Evolutionary conservation across 2,888 invertebrate genomes (phyloP), one percentile per base, ranked within the genome.

Genomic region (Andrena dorsata): DNA sequence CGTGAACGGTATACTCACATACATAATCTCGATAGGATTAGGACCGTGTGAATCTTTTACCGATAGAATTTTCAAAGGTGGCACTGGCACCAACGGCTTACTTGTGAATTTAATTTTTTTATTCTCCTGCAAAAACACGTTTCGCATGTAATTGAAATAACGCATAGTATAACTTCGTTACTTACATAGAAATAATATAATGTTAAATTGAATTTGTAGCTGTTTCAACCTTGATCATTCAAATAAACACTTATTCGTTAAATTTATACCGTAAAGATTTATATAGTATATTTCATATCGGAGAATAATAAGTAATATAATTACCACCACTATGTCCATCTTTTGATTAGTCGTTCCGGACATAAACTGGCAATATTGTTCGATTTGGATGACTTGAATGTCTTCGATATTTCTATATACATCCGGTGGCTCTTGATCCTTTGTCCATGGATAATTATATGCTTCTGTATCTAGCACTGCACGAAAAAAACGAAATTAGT

Each of bases 321-420:
- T 28, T 1, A 41, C 58, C 80, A 85, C 87, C 69, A 41, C 13
- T 65, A 5, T 0, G 2, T 7, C 32, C 2, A 10, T n/a, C 16
- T 75, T 23, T 16, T 20, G 0, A 41, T 76, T 2, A 26, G 2
- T 1, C 1, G 7, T 10, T 56, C 23, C 7, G 20, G 16, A 2
- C 70, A 96, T 95, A 88, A 97, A 97, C 71, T 95, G 94, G 79
- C 95, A 95, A 91, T 96, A 97, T 90, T 97, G 96, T 81, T 96
- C 95, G 2, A 97, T 94, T 90, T 97, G 97, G 90, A 97, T 95
- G 0, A 96, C 92, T 5, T 96, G 96, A 0, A 96, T 94, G 0
- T 93, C 88, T 1, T 95, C 94, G 1, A 96, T 87, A 86, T 96
- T 94, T 6, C 96, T 95, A 13, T 95, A 95, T n/a, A 97, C 94